Evolutionary conservation across 2,797 vertebrate species (phyloP), one percentile per base, ranked within the genome.

Genomic region (Cercopithecus petaurista): DNA sequence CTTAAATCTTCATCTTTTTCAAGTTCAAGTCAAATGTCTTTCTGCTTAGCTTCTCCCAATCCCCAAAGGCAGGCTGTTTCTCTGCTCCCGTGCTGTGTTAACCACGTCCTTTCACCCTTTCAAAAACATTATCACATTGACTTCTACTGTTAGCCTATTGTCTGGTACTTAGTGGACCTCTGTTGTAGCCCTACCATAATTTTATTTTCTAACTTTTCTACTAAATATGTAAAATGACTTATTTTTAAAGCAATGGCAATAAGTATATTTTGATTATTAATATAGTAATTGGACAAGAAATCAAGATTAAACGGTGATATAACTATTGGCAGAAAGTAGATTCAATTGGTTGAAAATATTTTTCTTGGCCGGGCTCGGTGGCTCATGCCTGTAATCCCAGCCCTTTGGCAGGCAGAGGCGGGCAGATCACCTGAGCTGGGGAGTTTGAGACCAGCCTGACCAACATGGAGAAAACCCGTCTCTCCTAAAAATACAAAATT

Each of bases 171-270:
- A 43, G 46, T 33, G 46, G 43, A 24, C 46, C 36, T 81, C 81
- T 52, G 15, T 46, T 55, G 11, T 50, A 28, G 46, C 73, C 14
- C 61, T 90, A n/a, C 1, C 2, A 9, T 24, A 72, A 22, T 84
- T 94, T 92, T 64, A 87, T 92, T 87, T 70, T 89, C 80, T 86
- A 93, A 64, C 24, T 9, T 87, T 77, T 36, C 33, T n/a, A 57
- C 28, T 91, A 82, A 77, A 79, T 67, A 88, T 8, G 33, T 57
- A 82, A 87, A 94, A 75, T 43, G 41, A 30, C 7, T 28, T 43
- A 55, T 50, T 72, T 57, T 85, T 67, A 80, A 92, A 73, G 28
- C 41, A 83, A 88, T 76, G 55, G 36, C 39, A 80, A 7, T 50
- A 52, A 75, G n/a, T 46, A 55, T 22, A 59, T 48, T 75, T 72